These are phyloP conservation scores for Dasypus novemcinctus DNA, from an alignment of 2,113 vertebrate genomes.

Conservation along the genomic window DNA sequence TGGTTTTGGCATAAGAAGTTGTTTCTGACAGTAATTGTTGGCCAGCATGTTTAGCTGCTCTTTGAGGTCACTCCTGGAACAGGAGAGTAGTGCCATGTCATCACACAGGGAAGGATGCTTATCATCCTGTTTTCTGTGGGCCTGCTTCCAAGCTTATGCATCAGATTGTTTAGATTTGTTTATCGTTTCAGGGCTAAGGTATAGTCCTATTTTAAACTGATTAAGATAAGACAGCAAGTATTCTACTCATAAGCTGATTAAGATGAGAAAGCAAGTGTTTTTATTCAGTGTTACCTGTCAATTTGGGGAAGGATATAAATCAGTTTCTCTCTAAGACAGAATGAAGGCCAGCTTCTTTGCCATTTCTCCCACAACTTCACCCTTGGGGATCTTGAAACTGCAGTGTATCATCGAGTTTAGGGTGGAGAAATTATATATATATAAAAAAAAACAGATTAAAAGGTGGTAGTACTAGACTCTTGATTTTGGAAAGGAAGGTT, in stretches of 20 bases:
- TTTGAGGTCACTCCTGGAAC: constrained; percentile 22
- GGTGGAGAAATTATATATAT: neutral
- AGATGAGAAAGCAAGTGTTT: neutral
- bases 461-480: neutral
- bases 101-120: constrained; percentile 1
- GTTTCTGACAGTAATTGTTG: constrained; percentile 61
- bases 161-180: neutral
- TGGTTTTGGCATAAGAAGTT: constrained; percentile 53
- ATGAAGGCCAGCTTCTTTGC: neutral
- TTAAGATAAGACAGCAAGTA: neutral
- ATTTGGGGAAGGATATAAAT: neutral
- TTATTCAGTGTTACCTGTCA: neutral
- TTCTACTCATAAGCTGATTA: constrained; percentile 38
- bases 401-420: neutral
- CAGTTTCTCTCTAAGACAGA: neutral
- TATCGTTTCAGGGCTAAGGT: neutral
- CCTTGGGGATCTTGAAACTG: neutral
- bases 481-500: neutral
- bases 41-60: neutral
- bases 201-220: constrained; percentile 14
- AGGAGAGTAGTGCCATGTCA: constrained; percentile 23
- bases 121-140: neutral
- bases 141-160: neutral
- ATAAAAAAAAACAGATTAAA: neutral
- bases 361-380: neutral